phyloP scores from a whole-genome alignment of 92 coral and sea anemone species.

The Chrysogorgia sp. region DNA sequence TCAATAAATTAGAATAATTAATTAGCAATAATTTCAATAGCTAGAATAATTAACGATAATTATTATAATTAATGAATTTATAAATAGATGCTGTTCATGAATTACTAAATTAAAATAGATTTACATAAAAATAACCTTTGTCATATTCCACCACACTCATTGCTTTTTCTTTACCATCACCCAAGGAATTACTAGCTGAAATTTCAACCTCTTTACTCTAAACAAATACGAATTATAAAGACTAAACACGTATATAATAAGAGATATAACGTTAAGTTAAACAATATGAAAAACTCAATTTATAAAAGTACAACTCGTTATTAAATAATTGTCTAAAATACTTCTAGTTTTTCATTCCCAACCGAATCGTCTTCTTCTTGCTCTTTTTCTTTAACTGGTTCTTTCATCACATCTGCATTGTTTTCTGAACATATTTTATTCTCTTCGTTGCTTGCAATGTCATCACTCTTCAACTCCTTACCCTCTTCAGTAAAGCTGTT shows the following conservation, averaged over 20 bases:
- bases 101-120: no score
- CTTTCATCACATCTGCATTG: background rate
- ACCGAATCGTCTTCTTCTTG: background rate
- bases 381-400: slow-evolving; percentile 11
- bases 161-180: background rate
- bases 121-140: background rate
- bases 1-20: no score
- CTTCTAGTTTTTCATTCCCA: background rate
- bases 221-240: background rate
- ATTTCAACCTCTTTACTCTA: background rate
- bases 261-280: no score
- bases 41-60: no score
- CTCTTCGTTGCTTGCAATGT: background rate
- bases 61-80: no score
- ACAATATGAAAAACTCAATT: no score
- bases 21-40: no score
- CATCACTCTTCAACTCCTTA: background rate
- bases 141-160: background rate
- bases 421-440: background rate
- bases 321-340: no score
- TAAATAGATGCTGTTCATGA: no score
- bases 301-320: no score
- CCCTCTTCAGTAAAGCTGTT: background rate
- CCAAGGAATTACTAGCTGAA: background rate
- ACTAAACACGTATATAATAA: no score